Evolutionary conservation across 2,888 invertebrate genomes (phyloP).

Genomic region (Ligdia adustata): DNA sequence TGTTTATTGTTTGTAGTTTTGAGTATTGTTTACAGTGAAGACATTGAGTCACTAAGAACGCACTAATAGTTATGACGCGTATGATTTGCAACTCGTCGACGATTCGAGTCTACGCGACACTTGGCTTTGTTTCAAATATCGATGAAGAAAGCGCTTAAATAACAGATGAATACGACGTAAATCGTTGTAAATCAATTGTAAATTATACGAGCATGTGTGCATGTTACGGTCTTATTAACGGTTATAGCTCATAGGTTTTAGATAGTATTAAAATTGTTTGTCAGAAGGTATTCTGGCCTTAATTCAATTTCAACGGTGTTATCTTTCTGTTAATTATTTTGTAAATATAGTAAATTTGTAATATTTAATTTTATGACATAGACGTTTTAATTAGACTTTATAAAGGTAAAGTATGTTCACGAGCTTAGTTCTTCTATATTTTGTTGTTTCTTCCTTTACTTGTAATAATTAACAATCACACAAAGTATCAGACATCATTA

Average conservation of each 20-base stretch:
- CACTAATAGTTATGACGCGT: slow-evolving; percentile 52
- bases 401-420: slow-evolving; percentile 23
- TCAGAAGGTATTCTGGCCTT: no score
- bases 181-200: slow-evolving; percentile 42
- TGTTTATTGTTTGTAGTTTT: slow-evolving; percentile 29
- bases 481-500: no score
- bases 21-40: slow-evolving; percentile 47
- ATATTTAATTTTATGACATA: no score
- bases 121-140: slow-evolving; percentile 69
- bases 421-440: slow-evolving; percentile 1
- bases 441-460: neutral
- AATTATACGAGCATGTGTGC: slow-evolving; percentile 29
- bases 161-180: slow-evolving; percentile 45
- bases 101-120: slow-evolving; percentile 53
- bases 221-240: slow-evolving; percentile 25
- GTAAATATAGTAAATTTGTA: no score
- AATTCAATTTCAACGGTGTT: no score
- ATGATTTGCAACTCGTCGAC: slow-evolving; percentile 52
- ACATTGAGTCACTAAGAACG: slow-evolving; percentile 53
- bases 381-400: no score
- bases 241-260: no score
- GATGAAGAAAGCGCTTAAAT: slow-evolving; percentile 50
- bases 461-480: no score
- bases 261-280: no score
- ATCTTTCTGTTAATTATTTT: no score